phyloP scores from a whole-genome alignment of 2,888 invertebrate genomes.

The Heliconius ethilla region DNA sequence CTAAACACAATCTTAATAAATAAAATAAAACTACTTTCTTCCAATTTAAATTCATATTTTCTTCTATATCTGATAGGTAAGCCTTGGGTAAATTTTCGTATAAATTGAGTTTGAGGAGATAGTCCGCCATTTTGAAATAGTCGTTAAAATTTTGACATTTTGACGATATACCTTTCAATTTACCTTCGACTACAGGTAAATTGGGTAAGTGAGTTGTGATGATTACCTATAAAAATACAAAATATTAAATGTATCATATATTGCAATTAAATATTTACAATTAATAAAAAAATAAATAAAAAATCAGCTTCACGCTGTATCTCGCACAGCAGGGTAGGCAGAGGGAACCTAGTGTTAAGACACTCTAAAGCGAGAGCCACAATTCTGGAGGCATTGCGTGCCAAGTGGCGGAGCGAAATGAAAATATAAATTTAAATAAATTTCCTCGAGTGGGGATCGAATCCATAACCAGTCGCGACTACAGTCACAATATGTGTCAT shows the following conservation, averaged over 20 bases:
- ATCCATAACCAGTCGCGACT: no score
- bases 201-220: constrained; percentile 62
- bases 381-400: no score
- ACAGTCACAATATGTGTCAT: no score
- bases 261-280: no score
- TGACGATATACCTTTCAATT: constrained; percentile 83
- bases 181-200: constrained; percentile 66
- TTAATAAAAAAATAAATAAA: no score
- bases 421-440: no score
- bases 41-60: constrained; percentile 63
- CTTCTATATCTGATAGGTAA: constrained; percentile 54
- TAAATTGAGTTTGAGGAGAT: constrained; percentile 81
- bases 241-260: neutral
- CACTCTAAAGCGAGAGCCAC: no score
- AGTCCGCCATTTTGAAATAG: constrained; percentile 86
- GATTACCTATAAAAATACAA: constrained; percentile 61
- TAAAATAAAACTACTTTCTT: constrained; percentile 88
- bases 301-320: no score
- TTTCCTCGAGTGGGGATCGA: no score
- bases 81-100: constrained; percentile 64
- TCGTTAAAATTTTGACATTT: constrained; percentile 85
- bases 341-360: no score
- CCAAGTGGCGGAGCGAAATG: no score
- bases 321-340: no score
- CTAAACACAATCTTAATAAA: constrained; percentile 87